Evolutionary conservation across 2,113 vertebrate genomes (phyloP).

Genomic region (Serinus canaria): DNA sequence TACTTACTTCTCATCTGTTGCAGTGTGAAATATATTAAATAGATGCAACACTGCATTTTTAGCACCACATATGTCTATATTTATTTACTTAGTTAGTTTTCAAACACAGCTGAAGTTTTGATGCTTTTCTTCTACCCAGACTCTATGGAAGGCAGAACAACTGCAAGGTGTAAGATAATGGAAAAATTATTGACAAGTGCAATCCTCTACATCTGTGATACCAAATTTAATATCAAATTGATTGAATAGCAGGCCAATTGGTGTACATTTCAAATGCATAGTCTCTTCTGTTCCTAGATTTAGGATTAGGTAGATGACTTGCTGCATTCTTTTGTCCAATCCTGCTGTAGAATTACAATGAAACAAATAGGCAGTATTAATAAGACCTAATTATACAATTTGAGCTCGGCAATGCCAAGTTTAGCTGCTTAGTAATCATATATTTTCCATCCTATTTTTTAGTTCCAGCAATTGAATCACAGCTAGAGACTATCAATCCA

Average conservation of each 20-base stretch:
- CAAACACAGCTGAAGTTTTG: not conserved
- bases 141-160: not conserved
- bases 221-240: not conserved
- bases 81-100: not conserved
- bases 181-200: not conserved
- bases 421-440: not conserved
- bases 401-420: not conserved
- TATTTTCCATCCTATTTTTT: not conserved
- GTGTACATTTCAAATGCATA: not conserved
- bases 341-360: not conserved
- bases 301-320: not conserved
- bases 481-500: not conserved
- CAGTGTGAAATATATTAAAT: not conserved
- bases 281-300: not conserved
- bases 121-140: not conserved
- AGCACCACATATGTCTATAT: not conserved
- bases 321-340: not conserved
- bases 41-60: not conserved
- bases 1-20: not conserved
- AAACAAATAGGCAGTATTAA: conserved; percentile 14
- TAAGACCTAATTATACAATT: conserved; percentile 8
- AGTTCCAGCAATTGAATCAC: not conserved
- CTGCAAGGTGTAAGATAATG: not conserved
- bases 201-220: not conserved
- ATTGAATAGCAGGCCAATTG: not conserved